These are phyloP conservation scores for Pseudorhiza aurosa DNA, from an alignment of 30 jellyfish, hydroid and myxozoan genomes.

Conservation along the genomic window DNA sequence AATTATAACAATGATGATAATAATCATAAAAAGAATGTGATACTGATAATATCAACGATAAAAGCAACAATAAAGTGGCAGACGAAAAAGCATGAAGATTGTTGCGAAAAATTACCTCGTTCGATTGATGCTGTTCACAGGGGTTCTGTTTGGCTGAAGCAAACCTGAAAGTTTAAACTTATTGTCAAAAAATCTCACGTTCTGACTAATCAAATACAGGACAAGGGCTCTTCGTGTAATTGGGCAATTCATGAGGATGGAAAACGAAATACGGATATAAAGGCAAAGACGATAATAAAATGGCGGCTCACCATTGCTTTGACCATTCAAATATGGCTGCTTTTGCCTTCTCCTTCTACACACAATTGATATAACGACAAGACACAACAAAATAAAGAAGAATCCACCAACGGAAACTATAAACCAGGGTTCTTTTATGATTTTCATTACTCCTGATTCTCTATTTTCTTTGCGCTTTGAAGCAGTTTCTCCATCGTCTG, in stretches of 20 bases:
- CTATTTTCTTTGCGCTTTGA: conserved; percentile 11
- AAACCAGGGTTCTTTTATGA: conserved; percentile 91
- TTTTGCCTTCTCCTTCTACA: conserved; percentile 70
- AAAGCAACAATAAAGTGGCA: neutral
- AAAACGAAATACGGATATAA: too few relatives aligned
- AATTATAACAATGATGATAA: too few relatives aligned
- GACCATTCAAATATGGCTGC: conserved; percentile 56
- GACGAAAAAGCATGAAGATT: neutral
- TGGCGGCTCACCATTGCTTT: conserved; percentile 66
- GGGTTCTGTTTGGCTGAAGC: conserved; percentile 66
- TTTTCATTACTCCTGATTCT: conserved; percentile 42
- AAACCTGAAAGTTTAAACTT: conserved; percentile 84
- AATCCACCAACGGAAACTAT: conserved; percentile 91
- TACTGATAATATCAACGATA: neutral
- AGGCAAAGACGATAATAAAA: neutral
- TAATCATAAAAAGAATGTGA: neutral
- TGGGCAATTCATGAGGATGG: too few relatives aligned
- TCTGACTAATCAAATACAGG: too few relatives aligned
- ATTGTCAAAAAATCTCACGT: too few relatives aligned
- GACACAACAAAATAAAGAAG: conserved; percentile 56
- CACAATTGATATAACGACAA: conserved; percentile 68
- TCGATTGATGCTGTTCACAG: conserved; percentile 81
- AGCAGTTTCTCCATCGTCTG: conserved; percentile 11
- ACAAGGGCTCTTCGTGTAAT: too few relatives aligned
- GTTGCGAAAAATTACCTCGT: conserved; percentile 48